Conservation (phyloP, 2,797 vertebrate genomes). For the Semotilus atromaculatus region DNA sequence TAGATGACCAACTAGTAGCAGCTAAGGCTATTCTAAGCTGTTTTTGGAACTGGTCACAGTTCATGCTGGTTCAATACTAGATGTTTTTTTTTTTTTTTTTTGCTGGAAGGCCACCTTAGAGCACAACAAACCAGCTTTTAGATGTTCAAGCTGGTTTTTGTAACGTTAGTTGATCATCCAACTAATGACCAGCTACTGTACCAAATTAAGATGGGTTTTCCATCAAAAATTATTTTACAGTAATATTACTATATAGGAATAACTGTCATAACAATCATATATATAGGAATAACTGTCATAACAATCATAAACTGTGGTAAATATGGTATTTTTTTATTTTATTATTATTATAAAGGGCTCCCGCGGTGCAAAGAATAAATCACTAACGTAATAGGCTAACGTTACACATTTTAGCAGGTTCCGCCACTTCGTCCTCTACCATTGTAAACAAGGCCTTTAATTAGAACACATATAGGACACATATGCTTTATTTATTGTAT, state of each 20-base stretch:
- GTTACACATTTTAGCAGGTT: constrained; percentile 9
- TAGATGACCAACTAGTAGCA: neutral
- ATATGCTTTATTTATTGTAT: constrained; percentile 35
- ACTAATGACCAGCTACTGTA: neutral
- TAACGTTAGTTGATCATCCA: neutral
- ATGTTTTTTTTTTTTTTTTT: neutral
- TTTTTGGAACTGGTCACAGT: neutral
- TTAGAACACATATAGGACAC: neutral
- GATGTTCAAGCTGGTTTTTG: neutral
- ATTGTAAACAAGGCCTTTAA: constrained; percentile 61
- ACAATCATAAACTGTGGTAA: neutral
- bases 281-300: neutral
- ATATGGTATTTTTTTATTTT: too few species aligned
- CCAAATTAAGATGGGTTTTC: neutral
- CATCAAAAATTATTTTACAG: neutral
- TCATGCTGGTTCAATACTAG: neutral
- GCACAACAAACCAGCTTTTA: neutral
- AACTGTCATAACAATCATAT: neutral
- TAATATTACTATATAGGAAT: neutral
- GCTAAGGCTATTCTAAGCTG: neutral
- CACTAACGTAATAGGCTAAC: neutral
- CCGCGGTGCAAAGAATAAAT: neutral
- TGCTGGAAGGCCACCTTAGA: neutral
- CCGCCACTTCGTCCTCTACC: constrained; percentile 25
- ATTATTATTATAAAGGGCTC: neutral